Conservation (phyloP, 2,113 vertebrate genomes). For the Pipra filicauda region DNA sequence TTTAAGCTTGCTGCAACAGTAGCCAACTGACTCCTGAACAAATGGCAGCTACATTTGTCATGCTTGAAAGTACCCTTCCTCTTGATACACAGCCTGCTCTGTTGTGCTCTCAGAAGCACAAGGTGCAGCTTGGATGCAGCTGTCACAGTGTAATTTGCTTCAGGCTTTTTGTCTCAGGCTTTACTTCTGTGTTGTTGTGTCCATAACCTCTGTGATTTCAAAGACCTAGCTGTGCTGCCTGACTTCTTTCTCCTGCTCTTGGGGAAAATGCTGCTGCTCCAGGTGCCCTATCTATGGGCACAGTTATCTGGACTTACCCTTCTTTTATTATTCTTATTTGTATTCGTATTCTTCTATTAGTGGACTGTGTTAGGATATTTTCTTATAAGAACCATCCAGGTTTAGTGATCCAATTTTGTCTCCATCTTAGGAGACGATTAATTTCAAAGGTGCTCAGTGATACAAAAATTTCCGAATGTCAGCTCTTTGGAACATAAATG, state of each 20-base stretch:
- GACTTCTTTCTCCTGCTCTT: neutral
- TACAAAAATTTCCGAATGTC: neutral
- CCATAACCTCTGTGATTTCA: neutral
- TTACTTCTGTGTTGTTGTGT: neutral
- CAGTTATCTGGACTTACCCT: neutral
- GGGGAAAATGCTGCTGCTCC: neutral
- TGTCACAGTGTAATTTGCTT: neutral
- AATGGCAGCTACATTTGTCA: constrained; percentile 8
- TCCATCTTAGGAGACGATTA: neutral
- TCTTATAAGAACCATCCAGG: neutral
- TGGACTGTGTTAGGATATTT: neutral
- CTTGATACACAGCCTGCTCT: neutral
- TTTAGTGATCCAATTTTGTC: neutral
- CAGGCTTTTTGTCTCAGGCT: neutral
- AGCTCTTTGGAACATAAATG: neutral
- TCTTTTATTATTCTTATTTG: neutral
- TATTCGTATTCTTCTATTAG: neutral
- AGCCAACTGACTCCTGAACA: neutral
- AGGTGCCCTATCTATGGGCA: neutral
- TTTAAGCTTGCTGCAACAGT: neutral
- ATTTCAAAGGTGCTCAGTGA: neutral
- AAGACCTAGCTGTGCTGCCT: neutral
- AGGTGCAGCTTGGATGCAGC: neutral
- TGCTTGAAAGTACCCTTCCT: neutral
- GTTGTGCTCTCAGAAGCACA: neutral